Percentiles rank a stretch among this genome's conserved stretches.
These are phyloP conservation scores for Leistus spinibarbis DNA, from an alignment of 2,888 invertebrate species.

Conservation along the genomic window DNA sequence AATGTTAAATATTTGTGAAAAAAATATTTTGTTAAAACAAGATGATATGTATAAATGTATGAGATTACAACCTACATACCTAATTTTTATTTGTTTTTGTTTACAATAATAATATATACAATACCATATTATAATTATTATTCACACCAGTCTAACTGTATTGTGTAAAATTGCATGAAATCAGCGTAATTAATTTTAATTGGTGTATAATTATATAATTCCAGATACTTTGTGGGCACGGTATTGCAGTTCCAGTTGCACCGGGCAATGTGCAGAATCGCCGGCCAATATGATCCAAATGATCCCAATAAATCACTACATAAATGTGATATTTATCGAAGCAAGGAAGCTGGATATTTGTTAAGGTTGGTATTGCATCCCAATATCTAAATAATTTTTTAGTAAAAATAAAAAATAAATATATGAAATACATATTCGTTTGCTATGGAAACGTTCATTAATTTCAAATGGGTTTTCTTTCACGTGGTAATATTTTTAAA, in stretches of 20 bases:
- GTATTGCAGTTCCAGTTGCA: slow-evolving; percentile 94
- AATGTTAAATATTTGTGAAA: too few species aligned
- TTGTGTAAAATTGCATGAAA: neutral
- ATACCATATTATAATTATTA: neutral
- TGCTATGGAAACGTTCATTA: too few species aligned
- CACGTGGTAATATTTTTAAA: too few species aligned
- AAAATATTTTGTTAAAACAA: neutral
- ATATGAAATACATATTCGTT: too few species aligned
- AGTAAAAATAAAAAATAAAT: neutral
- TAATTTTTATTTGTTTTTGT: too few species aligned
- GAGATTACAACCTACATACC: neutral
- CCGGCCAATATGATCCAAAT: slow-evolving; percentile 79
- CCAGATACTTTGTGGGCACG: slow-evolving; percentile 91
- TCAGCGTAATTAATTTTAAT: neutral
- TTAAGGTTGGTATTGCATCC: slow-evolving; percentile 82
- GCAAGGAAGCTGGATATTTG: slow-evolving; percentile 83
- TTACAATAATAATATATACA: neutral
- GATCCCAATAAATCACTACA: slow-evolving; percentile 78
- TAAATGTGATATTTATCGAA: slow-evolving; percentile 90
- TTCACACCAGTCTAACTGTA: neutral
- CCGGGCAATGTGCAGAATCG: slow-evolving; percentile 79
- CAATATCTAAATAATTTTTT: too few species aligned
- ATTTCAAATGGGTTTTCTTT: too few species aligned
- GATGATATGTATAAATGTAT: neutral
- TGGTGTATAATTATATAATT: slow-evolving; percentile 46